Percentiles rank a stretch among this genome's conserved stretches.
Conservation (phyloP, 2,888 invertebrate species). For the Tachystola acroxantha region DNA sequence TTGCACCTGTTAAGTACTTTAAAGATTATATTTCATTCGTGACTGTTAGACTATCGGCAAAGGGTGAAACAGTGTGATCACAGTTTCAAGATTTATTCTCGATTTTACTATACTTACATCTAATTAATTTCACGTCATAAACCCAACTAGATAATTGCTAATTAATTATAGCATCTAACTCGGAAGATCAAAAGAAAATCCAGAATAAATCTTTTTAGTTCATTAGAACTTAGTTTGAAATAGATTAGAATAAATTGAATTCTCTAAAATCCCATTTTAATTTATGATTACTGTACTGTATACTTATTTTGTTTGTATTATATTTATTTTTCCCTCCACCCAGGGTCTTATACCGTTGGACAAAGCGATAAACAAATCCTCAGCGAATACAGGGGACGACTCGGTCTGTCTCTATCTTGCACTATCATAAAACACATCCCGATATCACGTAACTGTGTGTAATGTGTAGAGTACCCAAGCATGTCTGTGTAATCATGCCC, state of each 20-base stretch:
- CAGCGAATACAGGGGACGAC: conserved; percentile 69
- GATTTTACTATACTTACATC: conserved; percentile 11
- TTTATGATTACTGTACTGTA: conserved; percentile 39
- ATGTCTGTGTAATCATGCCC: conserved; percentile 55
- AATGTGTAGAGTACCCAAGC: conserved; percentile 61
- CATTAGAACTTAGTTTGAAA: conserved; percentile 54
- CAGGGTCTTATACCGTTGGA: conserved; percentile 75
- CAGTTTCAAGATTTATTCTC: conserved; percentile 64
- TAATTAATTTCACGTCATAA: no score
- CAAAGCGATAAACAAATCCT: conserved; percentile 74
- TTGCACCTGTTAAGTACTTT: conserved; percentile 79
- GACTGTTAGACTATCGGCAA: conserved; percentile 72
- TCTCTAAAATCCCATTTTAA: conserved; percentile 42
- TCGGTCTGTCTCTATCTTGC: conserved; percentile 70
- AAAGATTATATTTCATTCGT: conserved; percentile 74
- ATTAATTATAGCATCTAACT: no score
- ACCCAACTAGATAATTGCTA: no score
- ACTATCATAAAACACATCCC: conserved; percentile 48
- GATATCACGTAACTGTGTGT: conserved; percentile 52
- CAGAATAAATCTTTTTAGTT: conserved; percentile 69
- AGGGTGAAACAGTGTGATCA: conserved; percentile 62
- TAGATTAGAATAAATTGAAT: conserved; percentile 56
- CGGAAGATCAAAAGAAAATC: no score
- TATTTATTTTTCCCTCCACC: conserved; percentile 58
- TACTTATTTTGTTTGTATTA: conserved; percentile 56